These are phyloP conservation scores for Eupsittula cactorum DNA, from an alignment of 2,113 vertebrate species.

Conservation along the genomic window DNA sequence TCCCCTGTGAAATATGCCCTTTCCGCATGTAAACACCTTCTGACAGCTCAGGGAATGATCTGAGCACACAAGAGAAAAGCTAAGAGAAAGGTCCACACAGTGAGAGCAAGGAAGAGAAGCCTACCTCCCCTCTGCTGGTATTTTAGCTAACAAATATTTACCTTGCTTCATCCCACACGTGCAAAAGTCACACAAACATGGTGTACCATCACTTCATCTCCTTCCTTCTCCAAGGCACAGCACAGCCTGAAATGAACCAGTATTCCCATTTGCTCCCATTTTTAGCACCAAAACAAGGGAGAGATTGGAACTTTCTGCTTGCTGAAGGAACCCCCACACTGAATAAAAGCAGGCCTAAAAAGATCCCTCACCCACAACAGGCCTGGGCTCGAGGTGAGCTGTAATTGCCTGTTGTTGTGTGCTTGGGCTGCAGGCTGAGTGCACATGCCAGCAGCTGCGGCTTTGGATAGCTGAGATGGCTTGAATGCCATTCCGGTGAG, in stretches of 20 bases:
- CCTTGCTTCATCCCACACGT: rapidly evolving
- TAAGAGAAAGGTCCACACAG: not conserved
- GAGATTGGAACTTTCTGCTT: not conserved
- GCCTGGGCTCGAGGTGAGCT: not conserved
- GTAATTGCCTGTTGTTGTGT: not conserved
- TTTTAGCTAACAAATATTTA: not conserved
- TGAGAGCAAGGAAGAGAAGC: not conserved
- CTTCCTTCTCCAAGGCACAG: not conserved
- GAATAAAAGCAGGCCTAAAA: not conserved
- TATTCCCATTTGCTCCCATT: not conserved
- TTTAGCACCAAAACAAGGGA: not conserved
- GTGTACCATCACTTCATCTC: not conserved
- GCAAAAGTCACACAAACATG: not conserved
- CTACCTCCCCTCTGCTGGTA: not conserved
- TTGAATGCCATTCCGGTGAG: constrained; percentile 69
- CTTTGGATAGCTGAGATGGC: constrained; percentile 66
- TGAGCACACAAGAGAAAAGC: not conserved
- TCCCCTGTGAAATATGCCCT: not conserved
- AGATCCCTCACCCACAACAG: not conserved
- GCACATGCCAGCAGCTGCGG: constrained; percentile 25
- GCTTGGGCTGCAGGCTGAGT: not conserved
- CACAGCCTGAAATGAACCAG: not conserved
- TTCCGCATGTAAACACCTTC: not conserved
- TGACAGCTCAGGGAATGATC: not conserved
- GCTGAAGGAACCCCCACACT: not conserved